These are phyloP conservation scores for Acleris sparsana DNA, from an alignment of 2,888 invertebrate genomes.

Conservation along the genomic window DNA sequence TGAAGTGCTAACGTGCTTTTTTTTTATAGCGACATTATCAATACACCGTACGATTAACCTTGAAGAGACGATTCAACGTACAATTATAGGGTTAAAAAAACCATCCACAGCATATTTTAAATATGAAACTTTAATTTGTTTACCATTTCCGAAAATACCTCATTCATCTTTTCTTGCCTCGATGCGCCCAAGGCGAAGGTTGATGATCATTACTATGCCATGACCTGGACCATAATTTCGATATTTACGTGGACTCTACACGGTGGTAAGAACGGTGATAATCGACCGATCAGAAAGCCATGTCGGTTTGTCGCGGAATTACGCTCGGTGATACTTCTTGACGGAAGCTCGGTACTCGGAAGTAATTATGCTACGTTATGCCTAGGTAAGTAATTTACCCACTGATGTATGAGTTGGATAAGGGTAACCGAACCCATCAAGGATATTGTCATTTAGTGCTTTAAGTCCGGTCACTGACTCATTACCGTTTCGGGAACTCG, in stretches of 20 bases:
- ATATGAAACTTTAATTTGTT: slow-evolving; percentile 14
- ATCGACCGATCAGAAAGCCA: slow-evolving; percentile 9
- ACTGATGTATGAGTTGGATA: slow-evolving; percentile 21
- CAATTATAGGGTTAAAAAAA: slow-evolving; percentile 6
- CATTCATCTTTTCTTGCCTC: slow-evolving; percentile 21
- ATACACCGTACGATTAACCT: neutral
- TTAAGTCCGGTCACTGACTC: slow-evolving; percentile 24
- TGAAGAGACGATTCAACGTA: neutral
- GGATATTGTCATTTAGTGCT: slow-evolving; percentile 16
- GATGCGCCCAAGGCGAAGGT: slow-evolving; percentile 29
- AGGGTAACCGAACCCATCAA: slow-evolving; percentile 33
- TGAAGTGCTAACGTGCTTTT: neutral
- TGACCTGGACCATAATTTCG: slow-evolving; percentile 17
- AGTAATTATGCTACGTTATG: slow-evolving; percentile 28
- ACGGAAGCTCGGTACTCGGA: slow-evolving; percentile 31
- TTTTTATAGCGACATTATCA: neutral
- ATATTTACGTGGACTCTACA: slow-evolving; percentile 15
- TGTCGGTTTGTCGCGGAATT: slow-evolving; percentile 3
- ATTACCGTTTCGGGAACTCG: slow-evolving; percentile 5
- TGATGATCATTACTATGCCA: slow-evolving; percentile 9
- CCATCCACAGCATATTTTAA: neutral
- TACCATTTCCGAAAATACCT: slow-evolving; percentile 23
- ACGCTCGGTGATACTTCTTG: slow-evolving; percentile 23
- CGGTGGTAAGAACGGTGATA: slow-evolving; percentile 4
- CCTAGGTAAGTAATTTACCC: slow-evolving; percentile 32